These are phyloP conservation scores for Catocala sponsa DNA, from an alignment of 2,888 invertebrate genomes.

Conservation along the genomic window DNA sequence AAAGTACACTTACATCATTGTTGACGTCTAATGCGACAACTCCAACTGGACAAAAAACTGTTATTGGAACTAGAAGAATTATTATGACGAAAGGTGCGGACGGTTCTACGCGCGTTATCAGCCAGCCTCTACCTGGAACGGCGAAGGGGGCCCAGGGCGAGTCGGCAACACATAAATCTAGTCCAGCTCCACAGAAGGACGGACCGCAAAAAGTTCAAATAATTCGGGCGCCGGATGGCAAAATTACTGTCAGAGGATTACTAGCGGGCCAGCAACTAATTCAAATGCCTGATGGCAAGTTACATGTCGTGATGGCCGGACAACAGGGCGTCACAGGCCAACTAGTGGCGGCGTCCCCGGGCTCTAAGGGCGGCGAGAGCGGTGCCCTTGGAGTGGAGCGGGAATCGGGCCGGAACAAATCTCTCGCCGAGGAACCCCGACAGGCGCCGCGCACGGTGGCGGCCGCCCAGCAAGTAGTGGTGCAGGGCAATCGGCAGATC, in stretches of 20 bases:
- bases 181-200: slow-evolving; percentile 75
- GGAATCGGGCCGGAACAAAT: slow-evolving; percentile 31
- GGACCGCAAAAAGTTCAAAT: slow-evolving; percentile 95
- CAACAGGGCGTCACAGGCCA: slow-evolving; percentile 86
- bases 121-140: slow-evolving; percentile 85
- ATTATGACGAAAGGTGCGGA: slow-evolving; percentile 93
- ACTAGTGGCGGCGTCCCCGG: slow-evolving; percentile 74
- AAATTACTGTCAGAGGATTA: slow-evolving; percentile 96
- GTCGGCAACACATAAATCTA: slow-evolving; percentile 57
- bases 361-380: slow-evolving; percentile 59
- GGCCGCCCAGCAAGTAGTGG: slow-evolving; percentile 64
- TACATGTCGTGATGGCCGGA: slow-evolving; percentile 93
- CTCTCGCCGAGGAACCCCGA: slow-evolving; percentile 40
- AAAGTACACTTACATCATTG: slow-evolving; percentile 90
- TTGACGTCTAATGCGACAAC: slow-evolving; percentile 85
- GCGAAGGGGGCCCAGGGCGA: slow-evolving; percentile 73
- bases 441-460: slow-evolving; percentile 45
- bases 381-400: slow-evolving; percentile 28
- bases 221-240: slow-evolving; percentile 96
- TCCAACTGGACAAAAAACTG: slow-evolving; percentile 89
- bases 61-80: slow-evolving; percentile 90
- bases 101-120: slow-evolving; percentile 90
- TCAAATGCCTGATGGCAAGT: slow-evolving; percentile 97
- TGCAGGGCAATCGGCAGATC: slow-evolving; percentile 69
- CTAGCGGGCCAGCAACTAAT: slow-evolving; percentile 97